Percentiles rank a stretch among this genome's conserved stretches.
These are phyloP conservation scores for Centruroides sculpturatus DNA, from an alignment of 1,140 invertebrate species.

Conservation along the genomic window DNA sequence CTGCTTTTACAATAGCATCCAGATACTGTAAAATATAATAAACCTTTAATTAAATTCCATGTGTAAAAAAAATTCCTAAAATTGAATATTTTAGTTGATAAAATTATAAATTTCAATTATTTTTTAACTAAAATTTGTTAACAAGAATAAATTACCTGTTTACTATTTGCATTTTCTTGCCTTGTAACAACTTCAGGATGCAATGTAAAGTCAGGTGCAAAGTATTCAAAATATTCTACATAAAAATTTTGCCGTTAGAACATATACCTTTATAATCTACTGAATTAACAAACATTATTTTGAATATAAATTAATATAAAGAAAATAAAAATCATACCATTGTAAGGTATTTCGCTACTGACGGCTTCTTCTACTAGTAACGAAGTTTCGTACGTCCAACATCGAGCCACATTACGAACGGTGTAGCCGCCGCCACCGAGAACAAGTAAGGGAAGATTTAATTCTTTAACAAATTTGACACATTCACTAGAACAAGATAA, in stretches of 20 bases:
- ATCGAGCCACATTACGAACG: constrained; percentile 89
- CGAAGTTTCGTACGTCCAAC: constrained; percentile 98
- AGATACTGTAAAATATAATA: constrained; percentile 49
- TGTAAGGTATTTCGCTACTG: constrained; percentile 80
- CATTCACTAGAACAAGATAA: constrained; percentile 49
- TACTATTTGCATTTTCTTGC: constrained; percentile 81
- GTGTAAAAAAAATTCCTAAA: too few relatives aligned
- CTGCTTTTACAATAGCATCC: constrained; percentile 25
- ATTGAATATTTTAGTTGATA: constrained; percentile 4
- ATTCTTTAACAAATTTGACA: constrained; percentile 86
- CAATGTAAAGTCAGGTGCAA: constrained; percentile 84
- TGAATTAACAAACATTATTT: too few relatives aligned
- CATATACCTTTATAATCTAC: too few relatives aligned
- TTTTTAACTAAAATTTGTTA: background rate
- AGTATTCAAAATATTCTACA: constrained; percentile 81
- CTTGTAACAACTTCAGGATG: constrained; percentile 73
- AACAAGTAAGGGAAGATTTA: constrained; percentile 85
- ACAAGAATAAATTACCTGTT: constrained; percentile 30
- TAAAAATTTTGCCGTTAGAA: constrained; percentile 10
- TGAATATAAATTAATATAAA: too few relatives aligned
- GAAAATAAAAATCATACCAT: constrained; percentile 25
- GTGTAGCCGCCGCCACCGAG: constrained; percentile 97
- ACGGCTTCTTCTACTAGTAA: constrained; percentile 80
- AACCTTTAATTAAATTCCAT: background rate
- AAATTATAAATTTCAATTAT: constrained; percentile 8